Percentiles rank a stretch among this genome's conserved stretches.
Evolutionary conservation across 2,888 invertebrate genomes (phyloP).

Genomic region (Athalia cordata): DNA sequence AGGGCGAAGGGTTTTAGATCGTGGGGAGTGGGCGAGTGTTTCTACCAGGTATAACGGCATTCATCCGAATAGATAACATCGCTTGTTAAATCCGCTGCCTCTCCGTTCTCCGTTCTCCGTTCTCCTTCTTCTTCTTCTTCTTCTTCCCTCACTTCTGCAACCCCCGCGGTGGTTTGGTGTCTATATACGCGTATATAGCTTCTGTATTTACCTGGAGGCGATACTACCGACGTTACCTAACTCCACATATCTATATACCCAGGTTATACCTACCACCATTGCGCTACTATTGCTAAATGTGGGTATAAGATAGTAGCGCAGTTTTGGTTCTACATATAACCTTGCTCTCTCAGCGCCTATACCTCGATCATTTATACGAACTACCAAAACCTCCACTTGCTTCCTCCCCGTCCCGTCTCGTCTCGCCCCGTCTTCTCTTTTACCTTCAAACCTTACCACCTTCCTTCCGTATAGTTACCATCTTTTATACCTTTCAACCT

Average conservation of each 20-base stretch:
- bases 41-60: slow-evolving; percentile 57
- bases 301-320: too few relatives aligned
- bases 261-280: not conserved
- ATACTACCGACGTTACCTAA: slow-evolving; percentile 16
- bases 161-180: not conserved
- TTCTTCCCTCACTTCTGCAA: not conserved
- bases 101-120: not conserved
- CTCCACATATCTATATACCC: slow-evolving; percentile 13
- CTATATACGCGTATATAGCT: slow-evolving; percentile 6
- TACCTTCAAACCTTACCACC: too few relatives aligned
- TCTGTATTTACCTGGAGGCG: slow-evolving; percentile 36
- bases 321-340: too few relatives aligned
- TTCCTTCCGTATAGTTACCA: not conserved
- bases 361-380: too few relatives aligned
- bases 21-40: slow-evolving; percentile 13
- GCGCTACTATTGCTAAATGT: too few relatives aligned
- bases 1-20: not conserved
- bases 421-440: too few relatives aligned
- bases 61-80: slow-evolving; percentile 71
- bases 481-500: slow-evolving; percentile 11
- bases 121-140: not conserved
- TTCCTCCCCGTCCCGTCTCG: too few relatives aligned
- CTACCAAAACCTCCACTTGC: too few relatives aligned
- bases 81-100: slow-evolving; percentile 67
- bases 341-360: too few relatives aligned